Evolutionary conservation across 2,113 vertebrate species (phyloP).

Genomic region (Nicator chloris): DNA sequence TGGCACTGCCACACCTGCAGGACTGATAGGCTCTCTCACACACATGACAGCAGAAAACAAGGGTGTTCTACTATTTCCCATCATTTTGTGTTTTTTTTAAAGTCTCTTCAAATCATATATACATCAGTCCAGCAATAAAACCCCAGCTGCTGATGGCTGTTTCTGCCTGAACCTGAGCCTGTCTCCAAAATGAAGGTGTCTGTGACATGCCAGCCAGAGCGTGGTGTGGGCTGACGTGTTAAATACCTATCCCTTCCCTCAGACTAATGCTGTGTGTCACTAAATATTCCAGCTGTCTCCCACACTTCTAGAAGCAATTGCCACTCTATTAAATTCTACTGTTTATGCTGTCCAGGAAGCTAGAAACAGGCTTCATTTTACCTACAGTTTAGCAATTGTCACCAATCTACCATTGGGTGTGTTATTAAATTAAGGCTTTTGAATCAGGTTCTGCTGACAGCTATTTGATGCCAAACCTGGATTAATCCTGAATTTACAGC

Average conservation of each 20-base stretch:
- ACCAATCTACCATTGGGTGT: not conserved
- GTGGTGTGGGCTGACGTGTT: fast-evolving
- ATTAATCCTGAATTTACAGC: not conserved
- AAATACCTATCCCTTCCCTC: not conserved
- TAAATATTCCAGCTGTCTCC: not conserved
- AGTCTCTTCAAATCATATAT: not conserved
- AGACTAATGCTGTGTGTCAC: not conserved
- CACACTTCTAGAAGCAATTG: not conserved
- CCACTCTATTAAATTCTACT: not conserved
- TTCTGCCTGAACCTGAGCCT: not conserved
- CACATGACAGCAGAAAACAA: fast-evolving
- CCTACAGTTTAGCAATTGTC: not conserved
- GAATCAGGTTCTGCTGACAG: not conserved
- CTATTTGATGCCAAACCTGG: not conserved
- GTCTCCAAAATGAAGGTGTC: not conserved
- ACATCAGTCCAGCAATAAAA: not conserved
- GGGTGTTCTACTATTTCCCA: not conserved
- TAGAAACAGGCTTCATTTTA: not conserved
- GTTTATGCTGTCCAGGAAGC: not conserved
- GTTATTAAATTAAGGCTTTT: not conserved
- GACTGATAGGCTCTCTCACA: not conserved
- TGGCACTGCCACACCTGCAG: not conserved
- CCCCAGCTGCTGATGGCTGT: not conserved
- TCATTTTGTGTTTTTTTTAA: not conserved
- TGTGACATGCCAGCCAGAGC: not conserved